phyloP scores from a whole-genome alignment of 2,888 invertebrate genomes.

The Agonopterix arenella region DNA sequence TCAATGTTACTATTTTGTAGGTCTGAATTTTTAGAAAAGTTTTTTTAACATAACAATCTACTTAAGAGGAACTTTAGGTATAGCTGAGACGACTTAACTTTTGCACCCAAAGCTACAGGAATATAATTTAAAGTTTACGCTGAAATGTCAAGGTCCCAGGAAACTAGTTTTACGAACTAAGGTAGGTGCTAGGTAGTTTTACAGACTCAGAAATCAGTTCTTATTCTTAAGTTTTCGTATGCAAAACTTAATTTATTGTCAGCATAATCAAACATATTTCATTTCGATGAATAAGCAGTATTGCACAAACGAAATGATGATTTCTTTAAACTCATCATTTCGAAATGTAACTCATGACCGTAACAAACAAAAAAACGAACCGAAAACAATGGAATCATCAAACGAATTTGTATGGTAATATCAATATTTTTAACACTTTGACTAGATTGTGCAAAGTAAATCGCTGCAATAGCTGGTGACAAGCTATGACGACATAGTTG shows the following conservation, averaged over 20 bases:
- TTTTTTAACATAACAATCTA: no score
- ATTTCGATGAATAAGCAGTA: conserved; percentile 1
- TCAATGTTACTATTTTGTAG: not conserved
- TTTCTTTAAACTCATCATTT: conserved; percentile 1
- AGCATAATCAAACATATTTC: not conserved
- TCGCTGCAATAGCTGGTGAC: conserved; percentile 30
- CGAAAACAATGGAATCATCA: conserved; percentile 11
- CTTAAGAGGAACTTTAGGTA: no score
- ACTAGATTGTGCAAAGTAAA: conserved; percentile 17
- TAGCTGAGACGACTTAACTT: no score
- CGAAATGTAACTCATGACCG: conserved; percentile 6
- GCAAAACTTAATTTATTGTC: no score
- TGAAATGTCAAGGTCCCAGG: no score
- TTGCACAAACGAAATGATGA: conserved; percentile 5
- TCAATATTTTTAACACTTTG: not conserved
- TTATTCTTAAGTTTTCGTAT: no score
- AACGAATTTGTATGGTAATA: conserved; percentile 10
- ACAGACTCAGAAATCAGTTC: no score
- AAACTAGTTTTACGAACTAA: no score
- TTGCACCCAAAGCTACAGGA: no score
- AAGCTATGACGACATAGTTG: conserved; percentile 36
- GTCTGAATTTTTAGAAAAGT: no score
- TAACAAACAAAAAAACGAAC: conserved; percentile 5
- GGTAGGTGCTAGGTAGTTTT: no score
- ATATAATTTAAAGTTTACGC: no score